These are phyloP conservation scores for Phyto melanocephala DNA, from an alignment of 2,888 invertebrate genomes.

Conservation along the genomic window DNA sequence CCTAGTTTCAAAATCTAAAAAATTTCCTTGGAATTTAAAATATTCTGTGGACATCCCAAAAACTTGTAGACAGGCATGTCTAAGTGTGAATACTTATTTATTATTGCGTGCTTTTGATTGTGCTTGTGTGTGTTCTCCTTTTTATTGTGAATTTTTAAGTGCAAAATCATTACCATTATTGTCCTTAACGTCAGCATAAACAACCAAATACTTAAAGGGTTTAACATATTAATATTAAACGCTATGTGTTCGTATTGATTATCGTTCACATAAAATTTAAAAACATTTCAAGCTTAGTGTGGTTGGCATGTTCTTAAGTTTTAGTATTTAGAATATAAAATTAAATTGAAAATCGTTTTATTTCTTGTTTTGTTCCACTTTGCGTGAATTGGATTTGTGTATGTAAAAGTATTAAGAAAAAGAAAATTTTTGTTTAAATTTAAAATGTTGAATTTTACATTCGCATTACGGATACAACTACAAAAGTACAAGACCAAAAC, in stretches of 20 bases:
- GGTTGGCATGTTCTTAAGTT: neutral
- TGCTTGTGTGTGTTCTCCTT: neutral
- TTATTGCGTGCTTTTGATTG: neutral
- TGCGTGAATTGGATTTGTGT: neutral
- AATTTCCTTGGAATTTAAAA: too few relatives aligned
- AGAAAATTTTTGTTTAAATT: neutral
- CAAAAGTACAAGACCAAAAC: neutral
- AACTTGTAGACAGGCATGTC: neutral
- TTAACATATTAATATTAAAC: slow-evolving; percentile 51
- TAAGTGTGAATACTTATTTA: neutral
- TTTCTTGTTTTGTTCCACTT: neutral
- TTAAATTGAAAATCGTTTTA: slow-evolving; percentile 21
- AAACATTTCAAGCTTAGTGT: neutral
- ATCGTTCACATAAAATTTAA: slow-evolving; percentile 3
- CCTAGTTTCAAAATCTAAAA: too few relatives aligned
- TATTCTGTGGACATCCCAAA: too few relatives aligned
- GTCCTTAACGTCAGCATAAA: slow-evolving; percentile 10
- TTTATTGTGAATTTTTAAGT: slow-evolving; percentile 38
- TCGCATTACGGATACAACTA: neutral
- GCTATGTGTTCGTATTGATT: slow-evolving; percentile 21
- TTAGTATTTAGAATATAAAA: slow-evolving; percentile 9
- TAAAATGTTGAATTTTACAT: neutral
- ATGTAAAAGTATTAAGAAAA: neutral
- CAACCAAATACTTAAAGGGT: slow-evolving; percentile 15
- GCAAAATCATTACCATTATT: slow-evolving; percentile 35